Evolutionary conservation across 1,140 invertebrate genomes (phyloP).

Genomic region (Coptotermes formosanus): DNA sequence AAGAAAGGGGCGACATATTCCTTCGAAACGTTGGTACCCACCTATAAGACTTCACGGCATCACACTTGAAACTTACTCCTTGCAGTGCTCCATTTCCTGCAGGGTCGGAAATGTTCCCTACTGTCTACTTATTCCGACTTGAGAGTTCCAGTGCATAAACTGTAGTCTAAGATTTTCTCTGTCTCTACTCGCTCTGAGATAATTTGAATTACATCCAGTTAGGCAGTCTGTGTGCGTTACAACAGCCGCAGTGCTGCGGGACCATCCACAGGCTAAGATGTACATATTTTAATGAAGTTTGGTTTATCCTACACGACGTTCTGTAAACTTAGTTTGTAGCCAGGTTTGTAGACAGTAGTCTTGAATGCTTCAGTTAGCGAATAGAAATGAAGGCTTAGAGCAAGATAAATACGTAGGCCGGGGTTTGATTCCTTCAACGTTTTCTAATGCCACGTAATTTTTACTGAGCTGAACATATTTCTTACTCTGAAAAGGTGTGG

Average conservation of each 20-base stretch:
- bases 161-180: background rate
- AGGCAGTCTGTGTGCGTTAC: background rate
- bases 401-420: background rate
- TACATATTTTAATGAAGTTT: slow-evolving; percentile 17
- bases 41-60: too few species aligned
- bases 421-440: background rate
- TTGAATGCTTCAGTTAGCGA: background rate
- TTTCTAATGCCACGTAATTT: background rate
- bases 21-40: too few species aligned
- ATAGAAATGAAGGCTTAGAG: background rate
- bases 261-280: slow-evolving; percentile 5
- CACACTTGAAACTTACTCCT: too few species aligned
- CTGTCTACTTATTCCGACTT: background rate
- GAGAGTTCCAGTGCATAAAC: background rate
- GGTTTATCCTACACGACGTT: background rate
- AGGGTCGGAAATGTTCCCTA: too few species aligned
- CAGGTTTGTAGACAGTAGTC: background rate
- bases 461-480: background rate
- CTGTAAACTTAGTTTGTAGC: background rate
- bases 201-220: slow-evolving; percentile 17
- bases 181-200: background rate
- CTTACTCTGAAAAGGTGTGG: background rate
- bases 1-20: too few species aligned
- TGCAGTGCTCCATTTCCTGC: too few species aligned
- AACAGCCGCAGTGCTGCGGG: background rate